Conservation (phyloP, 2,113 vertebrate genomes). For the Reinhardtius hippoglossoides region DNA sequence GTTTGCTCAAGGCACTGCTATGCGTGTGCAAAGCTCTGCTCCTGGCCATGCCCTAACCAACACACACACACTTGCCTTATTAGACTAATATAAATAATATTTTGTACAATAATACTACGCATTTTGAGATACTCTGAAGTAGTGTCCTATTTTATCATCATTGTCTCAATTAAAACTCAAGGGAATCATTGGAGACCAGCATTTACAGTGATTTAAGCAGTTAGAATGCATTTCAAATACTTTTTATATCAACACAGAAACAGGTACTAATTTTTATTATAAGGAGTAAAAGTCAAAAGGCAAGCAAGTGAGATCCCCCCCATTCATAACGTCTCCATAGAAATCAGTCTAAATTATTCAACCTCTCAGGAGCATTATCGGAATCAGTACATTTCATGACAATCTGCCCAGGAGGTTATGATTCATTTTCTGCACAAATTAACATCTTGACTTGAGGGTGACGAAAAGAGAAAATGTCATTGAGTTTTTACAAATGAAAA, state of each 20-base stretch:
- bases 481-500: background rate
- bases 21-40: constrained; percentile 39
- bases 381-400: background rate
- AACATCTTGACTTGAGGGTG: constrained; percentile 21
- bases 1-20: constrained; percentile 63
- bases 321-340: background rate
- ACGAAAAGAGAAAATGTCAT: constrained; percentile 1
- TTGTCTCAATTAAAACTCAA: background rate
- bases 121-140: no score
- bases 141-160: no score
- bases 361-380: background rate
- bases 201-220: background rate
- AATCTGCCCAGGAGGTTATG: constrained; percentile 8
- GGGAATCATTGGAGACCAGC: background rate
- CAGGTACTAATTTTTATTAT: background rate
- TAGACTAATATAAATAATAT: no score
- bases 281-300: background rate
- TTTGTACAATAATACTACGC: no score
- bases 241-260: background rate
- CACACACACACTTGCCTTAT: background rate
- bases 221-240: background rate
- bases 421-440: constrained; percentile 27
- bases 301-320: background rate
- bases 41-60: constrained; percentile 15
- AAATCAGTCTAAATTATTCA: background rate